Percentiles rank a stretch among this genome's conserved stretches.
These are phyloP conservation scores for Cataglyphis albicans DNA, from an alignment of 2,888 invertebrate genomes.

Conservation along the genomic window DNA sequence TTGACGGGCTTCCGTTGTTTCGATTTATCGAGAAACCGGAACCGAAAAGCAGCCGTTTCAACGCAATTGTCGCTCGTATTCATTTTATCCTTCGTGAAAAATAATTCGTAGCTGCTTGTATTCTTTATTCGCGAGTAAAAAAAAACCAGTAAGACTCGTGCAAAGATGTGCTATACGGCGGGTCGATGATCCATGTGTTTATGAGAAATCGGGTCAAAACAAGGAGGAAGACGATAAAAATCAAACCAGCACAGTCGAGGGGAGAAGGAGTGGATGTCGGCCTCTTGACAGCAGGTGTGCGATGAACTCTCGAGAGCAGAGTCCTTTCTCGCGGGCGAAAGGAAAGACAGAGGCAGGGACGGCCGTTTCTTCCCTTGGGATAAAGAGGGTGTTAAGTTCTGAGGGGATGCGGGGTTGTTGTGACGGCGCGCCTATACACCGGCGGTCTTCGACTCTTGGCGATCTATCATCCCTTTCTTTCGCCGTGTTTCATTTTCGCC, in stretches of 20 bases:
- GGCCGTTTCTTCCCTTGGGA: conserved; percentile 80
- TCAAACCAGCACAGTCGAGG: conserved; percentile 66
- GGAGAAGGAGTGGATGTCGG: conserved; percentile 61
- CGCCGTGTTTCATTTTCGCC: conserved; percentile 54
- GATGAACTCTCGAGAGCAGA: conserved; percentile 75
- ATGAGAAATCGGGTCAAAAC: conserved; percentile 75
- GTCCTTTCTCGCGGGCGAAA: conserved; percentile 73
- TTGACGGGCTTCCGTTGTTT: conserved; percentile 80
- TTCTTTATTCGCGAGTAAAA: conserved; percentile 35
- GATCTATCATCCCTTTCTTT: conserved; percentile 79
- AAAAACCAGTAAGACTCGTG: conserved; percentile 73
- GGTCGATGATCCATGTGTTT: conserved; percentile 55
- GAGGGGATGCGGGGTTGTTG: conserved; percentile 80
- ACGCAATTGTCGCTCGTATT: conserved; percentile 1
- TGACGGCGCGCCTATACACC: conserved; percentile 81
- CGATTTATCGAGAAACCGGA: conserved; percentile 86
- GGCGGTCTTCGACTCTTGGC: conserved; percentile 75
- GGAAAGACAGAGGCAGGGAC: conserved; percentile 75
- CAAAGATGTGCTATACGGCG: background rate
- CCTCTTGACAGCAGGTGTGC: conserved; percentile 79
- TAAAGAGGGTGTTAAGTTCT: conserved; percentile 81
- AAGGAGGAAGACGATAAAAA: conserved; percentile 77
- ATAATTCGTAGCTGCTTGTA: conserved; percentile 8
- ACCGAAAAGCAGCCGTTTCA: conserved; percentile 67
- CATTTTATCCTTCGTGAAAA: conserved; percentile 15